These are phyloP conservation scores for Phorcus lineatus DNA, from an alignment of 2,888 invertebrate genomes.

Conservation along the genomic window DNA sequence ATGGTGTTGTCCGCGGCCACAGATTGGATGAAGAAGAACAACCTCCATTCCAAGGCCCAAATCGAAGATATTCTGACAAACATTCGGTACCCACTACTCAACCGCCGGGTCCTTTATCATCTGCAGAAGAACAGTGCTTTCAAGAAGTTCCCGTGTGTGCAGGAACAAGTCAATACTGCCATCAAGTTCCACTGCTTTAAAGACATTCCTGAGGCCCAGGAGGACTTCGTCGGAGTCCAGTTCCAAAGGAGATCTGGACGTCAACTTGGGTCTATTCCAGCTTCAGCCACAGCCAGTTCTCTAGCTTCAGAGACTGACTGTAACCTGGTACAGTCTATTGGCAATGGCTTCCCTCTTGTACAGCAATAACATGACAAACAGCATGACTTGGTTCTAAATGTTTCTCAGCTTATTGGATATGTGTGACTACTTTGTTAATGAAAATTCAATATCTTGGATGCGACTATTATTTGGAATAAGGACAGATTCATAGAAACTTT, in stretches of 20 bases:
- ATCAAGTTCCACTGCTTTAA: slow-evolving; percentile 68
- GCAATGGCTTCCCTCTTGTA: neutral
- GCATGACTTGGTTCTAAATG: too few relatives aligned
- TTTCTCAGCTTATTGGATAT: too few relatives aligned
- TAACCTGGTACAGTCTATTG: neutral
- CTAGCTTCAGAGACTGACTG: slow-evolving; percentile 4
- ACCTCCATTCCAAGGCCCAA: slow-evolving; percentile 62
- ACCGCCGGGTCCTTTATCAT: slow-evolving; percentile 66
- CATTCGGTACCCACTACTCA: slow-evolving; percentile 67
- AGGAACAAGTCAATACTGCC: slow-evolving; percentile 63
- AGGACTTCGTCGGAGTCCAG: slow-evolving; percentile 65
- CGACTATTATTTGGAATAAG: too few relatives aligned
- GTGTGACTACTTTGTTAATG: too few relatives aligned
- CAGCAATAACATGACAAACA: neutral
- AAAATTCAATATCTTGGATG: too few relatives aligned
- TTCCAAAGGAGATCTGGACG: slow-evolving; percentile 40
- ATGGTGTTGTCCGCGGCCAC: slow-evolving; percentile 67
- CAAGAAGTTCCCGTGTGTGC: slow-evolving; percentile 68
- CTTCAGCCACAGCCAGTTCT: neutral
- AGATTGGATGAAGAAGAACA: slow-evolving; percentile 71
- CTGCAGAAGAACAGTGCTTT: slow-evolving; percentile 68
- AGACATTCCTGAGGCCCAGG: slow-evolving; percentile 65
- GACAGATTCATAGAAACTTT: too few relatives aligned
- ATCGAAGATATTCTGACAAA: slow-evolving; percentile 68
- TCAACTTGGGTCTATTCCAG: neutral